Base-by-base conservation (phyloP, 2,113 vertebrate species). In the Apaloderma vittatum region DNA sequence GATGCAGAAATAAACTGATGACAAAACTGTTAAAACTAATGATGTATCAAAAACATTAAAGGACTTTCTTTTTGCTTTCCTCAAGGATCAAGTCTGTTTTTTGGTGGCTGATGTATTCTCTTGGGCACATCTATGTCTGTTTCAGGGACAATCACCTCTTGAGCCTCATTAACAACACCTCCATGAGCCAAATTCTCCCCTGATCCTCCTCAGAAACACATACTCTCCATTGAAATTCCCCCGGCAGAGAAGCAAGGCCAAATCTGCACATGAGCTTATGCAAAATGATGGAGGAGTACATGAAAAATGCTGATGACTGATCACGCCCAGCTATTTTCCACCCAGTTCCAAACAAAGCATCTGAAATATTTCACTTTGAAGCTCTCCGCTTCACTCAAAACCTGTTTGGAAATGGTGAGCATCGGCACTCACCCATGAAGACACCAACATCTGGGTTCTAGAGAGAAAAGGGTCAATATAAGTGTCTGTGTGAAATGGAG, bases 21-120 rank as follows among this genome's bases (percentile, higher is more conserved):
- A 95, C 70, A 92, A 94, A 95, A 65, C 45, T 54, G 57, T 81
- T 85, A 87, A 92, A 96, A 94, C 27, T 96, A 87, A 96, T 0
- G 45, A 96, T 48, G 79, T 92, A 95, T 61, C 61, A 92, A 89
- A 96, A 92, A 23, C 40, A 82, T 51, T 86, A 37, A 92, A 92
- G 43, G 52, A 45, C 30, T 91, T 88, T 80, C 20, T 80, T 78
- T 91, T 74, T 88, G n/a, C 45, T 81, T 92, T 95, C 22, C 27
- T 84, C 19, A 75, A 81, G 70, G 45, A 87, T 40, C 21, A 65
- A 49, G 9, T 52, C 30, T 75, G 19, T 0, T 0, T 92, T 82
- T 78, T 46, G 54, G 34, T 51, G n/a, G 27, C 17, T 91, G 80
- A 70, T 72, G 24, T 27, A 72, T 88, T 94, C 71, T 92, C 23